Conservation (phyloP, 2,797 vertebrate genomes). For the Pseudotriccus pelzelni region DNA sequence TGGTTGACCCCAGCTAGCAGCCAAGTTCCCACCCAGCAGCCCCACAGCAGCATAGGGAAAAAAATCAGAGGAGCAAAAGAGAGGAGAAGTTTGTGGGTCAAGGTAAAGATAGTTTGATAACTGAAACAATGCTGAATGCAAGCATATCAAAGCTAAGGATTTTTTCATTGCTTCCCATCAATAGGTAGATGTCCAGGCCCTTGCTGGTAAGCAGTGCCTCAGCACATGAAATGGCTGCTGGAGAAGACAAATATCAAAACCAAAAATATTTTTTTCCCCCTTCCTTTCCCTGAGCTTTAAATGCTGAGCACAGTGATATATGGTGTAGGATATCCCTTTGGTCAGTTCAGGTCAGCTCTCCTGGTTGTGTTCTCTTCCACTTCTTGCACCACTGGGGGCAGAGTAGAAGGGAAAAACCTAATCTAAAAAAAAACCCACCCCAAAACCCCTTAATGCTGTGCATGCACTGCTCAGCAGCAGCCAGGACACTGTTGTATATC, state of each 20-base stretch:
- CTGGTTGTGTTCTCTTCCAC: background rate
- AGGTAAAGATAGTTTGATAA: background rate
- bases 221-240: rapidly evolving
- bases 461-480: background rate
- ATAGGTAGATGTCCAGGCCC: background rate
- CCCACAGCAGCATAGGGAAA: background rate
- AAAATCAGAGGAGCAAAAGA: background rate
- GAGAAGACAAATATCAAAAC: background rate
- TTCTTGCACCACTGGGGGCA: background rate
- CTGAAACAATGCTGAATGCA: background rate
- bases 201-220: background rate
- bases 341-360: background rate
- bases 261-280: rapidly evolving
- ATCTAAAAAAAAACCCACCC: rapidly evolving
- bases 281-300: background rate
- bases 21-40: background rate
- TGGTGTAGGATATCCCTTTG: background rate
- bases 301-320: background rate
- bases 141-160: background rate
- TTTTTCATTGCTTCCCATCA: background rate
- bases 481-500: background rate
- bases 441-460: background rate
- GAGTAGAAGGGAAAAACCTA: rapidly evolving
- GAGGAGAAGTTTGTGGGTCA: background rate
- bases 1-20: background rate